A percentile compares a stretch with the other conserved stretches of the same genome.
Conservation (phyloP, 2,797 vertebrate genomes). For the Parauchenoglanis ngamensis region DNA sequence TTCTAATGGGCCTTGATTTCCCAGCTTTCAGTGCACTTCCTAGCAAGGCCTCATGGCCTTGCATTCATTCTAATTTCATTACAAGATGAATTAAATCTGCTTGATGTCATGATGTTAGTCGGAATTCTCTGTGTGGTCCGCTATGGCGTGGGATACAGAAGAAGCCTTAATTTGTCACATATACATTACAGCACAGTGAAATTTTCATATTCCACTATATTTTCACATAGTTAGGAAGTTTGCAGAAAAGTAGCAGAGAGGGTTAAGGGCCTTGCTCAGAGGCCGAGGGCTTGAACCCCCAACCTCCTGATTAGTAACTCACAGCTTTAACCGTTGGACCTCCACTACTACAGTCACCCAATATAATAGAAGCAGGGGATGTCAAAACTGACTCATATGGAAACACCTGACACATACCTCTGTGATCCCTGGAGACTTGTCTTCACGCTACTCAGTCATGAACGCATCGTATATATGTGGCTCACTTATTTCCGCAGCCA, state of each 20-base stretch:
- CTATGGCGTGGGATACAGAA: slow-evolving; percentile 23
- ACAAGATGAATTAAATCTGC: slow-evolving; percentile 56
- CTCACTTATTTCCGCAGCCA: slow-evolving; percentile 1
- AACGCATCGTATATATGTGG: background rate
- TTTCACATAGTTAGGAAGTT: no score
- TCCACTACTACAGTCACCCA: background rate
- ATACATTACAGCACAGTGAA: background rate
- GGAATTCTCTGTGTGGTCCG: slow-evolving; percentile 44
- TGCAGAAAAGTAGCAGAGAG: background rate
- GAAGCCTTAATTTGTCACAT: background rate
- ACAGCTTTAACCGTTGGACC: background rate
- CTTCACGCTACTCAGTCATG: background rate
- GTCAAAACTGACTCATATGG: background rate
- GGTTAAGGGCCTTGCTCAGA: background rate
- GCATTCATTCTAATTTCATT: slow-evolving; percentile 53
- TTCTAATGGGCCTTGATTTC: slow-evolving; percentile 34
- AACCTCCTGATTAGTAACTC: background rate
- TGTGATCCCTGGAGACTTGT: background rate
- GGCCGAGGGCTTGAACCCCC: background rate
- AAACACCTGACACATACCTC: background rate
- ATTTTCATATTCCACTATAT: background rate
- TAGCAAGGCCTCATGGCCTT: slow-evolving; percentile 19
- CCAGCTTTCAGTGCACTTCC: slow-evolving; percentile 32
- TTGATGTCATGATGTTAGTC: slow-evolving; percentile 43
- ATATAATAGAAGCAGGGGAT: background rate